A percentile compares a stretch with the other conserved stretches of the same genome.
Conservation (phyloP, 2,888 invertebrate genomes). For the Drosophila aldrichi region DNA sequence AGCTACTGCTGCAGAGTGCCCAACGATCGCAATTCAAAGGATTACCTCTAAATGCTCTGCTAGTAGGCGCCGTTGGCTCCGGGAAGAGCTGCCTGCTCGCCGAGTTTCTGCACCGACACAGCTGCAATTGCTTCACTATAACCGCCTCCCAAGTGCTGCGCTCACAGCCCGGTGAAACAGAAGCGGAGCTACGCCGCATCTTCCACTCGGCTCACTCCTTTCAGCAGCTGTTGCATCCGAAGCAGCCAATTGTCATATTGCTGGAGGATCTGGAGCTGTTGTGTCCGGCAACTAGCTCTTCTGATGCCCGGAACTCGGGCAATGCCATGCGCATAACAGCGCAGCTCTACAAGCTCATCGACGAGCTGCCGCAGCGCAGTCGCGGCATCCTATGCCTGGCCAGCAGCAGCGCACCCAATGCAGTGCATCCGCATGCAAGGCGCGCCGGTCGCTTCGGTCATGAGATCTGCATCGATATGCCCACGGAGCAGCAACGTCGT, state of each 20-base stretch:
- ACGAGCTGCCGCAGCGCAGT: slow-evolving; percentile 82
- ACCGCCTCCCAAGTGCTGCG: slow-evolving; percentile 85
- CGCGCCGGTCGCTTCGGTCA: slow-evolving; percentile 87
- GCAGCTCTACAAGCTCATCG: slow-evolving; percentile 86
- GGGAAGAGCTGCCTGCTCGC: slow-evolving; percentile 87
- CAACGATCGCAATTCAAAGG: slow-evolving; percentile 16
- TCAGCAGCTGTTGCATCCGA: slow-evolving; percentile 71
- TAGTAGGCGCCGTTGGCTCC: slow-evolving; percentile 87
- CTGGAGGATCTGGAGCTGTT: slow-evolving; percentile 85
- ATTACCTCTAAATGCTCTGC: slow-evolving; percentile 70
- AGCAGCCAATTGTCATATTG: slow-evolving; percentile 83
- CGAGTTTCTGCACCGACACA: slow-evolving; percentile 85
- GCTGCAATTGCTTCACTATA: slow-evolving; percentile 86
- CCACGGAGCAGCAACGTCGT: slow-evolving; percentile 85
- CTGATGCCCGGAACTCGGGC: slow-evolving; percentile 66
- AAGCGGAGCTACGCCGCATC: slow-evolving; percentile 85
- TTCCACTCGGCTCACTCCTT: slow-evolving; percentile 85
- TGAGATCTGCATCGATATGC: slow-evolving; percentile 86
- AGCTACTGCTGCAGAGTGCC: slow-evolving; percentile 59
- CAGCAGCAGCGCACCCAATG: slow-evolving; percentile 86
- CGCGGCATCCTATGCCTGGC: slow-evolving; percentile 86
- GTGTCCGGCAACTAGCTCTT: slow-evolving; percentile 83
- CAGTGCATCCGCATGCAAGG: slow-evolving; percentile 86
- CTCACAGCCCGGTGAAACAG: slow-evolving; percentile 87
- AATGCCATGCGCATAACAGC: slow-evolving; percentile 85